A percentile compares a stretch with the other conserved stretches of the same genome.
phyloP scores from a whole-genome alignment of 2,888 invertebrate genomes.

The Spodoptera exigua region DNA sequence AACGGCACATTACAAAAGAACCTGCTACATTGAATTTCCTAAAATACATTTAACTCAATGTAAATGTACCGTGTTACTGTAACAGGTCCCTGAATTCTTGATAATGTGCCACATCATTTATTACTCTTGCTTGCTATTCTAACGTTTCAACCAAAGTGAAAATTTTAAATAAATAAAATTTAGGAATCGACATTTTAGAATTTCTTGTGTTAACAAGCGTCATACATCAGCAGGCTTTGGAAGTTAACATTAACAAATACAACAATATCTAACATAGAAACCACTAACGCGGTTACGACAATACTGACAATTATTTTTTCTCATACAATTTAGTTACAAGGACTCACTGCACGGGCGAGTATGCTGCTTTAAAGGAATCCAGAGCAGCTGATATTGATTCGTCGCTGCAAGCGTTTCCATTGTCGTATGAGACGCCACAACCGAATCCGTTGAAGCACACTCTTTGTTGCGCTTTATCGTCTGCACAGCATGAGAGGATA shows the following conservation, averaged over 20 bases:
- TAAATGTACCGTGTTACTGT: no score
- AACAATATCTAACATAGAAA: constrained; percentile 39
- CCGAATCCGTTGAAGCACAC: constrained; percentile 71
- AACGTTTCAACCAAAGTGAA: no score
- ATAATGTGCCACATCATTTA: not conserved
- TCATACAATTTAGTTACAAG: constrained; percentile 17
- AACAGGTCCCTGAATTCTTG: not conserved
- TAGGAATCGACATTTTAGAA: no score
- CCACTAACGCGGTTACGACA: constrained; percentile 44
- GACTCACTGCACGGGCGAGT: constrained; percentile 66
- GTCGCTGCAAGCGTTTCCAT: constrained; percentile 64
- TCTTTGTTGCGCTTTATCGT: constrained; percentile 50
- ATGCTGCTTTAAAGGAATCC: constrained; percentile 67
- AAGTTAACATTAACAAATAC: constrained; percentile 35
- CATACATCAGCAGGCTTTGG: constrained; percentile 24
- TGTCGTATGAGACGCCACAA: constrained; percentile 63
- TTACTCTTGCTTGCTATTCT: not conserved
- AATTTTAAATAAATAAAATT: no score
- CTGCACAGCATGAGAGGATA: constrained; percentile 74
- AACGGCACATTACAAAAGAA: constrained; percentile 3
- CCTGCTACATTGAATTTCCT: not conserved
- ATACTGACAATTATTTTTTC: constrained; percentile 65
- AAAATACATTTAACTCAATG: constrained; percentile 6
- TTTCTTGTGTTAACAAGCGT: constrained; percentile 3
- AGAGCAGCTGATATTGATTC: constrained; percentile 66